Evolutionary conservation across 2,113 vertebrate genomes (phyloP), one percentile per base, ranked within the genome.

Genomic region (Apteryx owenii): DNA sequence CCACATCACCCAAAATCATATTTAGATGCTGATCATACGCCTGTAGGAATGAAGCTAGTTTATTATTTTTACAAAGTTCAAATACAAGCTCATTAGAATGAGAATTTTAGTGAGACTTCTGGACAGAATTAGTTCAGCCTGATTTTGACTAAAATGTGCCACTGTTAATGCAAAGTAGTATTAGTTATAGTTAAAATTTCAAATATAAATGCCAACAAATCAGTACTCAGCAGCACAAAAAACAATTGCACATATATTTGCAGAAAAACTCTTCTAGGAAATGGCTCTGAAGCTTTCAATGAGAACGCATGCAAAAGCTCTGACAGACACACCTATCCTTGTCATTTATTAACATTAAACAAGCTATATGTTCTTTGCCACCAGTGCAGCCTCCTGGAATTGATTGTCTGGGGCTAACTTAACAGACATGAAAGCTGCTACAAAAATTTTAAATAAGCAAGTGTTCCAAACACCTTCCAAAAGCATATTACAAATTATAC

Each of bases 21-120:
- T 99, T 99, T 97, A 99, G 98, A 92, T 99, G 99, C 87, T 99
- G 99, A 97, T 99, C 99, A 66, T 99, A 99, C 4, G 99, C 99
- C 99, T 99, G 95, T 22, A 83, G 33, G 50, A 76, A 73, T 73
- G 17, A 95, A 68, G 40, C 66, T 60, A 87, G 26, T 86, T 84
- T 53, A 79, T 38, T 60, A 91, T 26, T 70, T 79, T 85, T 82
- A 22, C 48, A 89, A 79, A 79, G 79, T 48, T 83, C 36, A 93
- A 73, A 50, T 21, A 50, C 7, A 9, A 81, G 11, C 20, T 89
- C 33, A 71, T 19, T 80, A 50, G 68, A 80, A 77, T 26, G 5
- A 89, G 5, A 80, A 58, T 69, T 88, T 54, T 22, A 82, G 17
- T 31, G 87, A 72, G 33, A 53, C 20, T 61, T 85, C 48, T 17